phyloP scores from a whole-genome alignment of 2,888 invertebrate genomes.

The Yponomeuta plumbellus region DNA sequence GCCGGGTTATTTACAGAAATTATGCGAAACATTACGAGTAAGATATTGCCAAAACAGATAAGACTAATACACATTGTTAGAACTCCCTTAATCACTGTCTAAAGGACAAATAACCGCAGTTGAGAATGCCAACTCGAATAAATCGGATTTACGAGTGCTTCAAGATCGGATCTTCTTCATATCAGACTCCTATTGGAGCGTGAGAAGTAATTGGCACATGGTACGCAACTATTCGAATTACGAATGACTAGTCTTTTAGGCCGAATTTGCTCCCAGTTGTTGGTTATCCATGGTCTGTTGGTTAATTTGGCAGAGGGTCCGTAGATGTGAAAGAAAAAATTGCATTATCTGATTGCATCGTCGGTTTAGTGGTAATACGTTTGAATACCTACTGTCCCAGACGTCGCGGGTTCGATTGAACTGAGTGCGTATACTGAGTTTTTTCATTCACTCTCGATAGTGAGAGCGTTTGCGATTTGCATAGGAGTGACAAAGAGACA shows the following conservation, averaged over 20 bases:
- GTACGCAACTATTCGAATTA: neutral
- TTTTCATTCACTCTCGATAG: too few species aligned
- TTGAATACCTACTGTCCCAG: too few species aligned
- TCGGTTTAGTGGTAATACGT: neutral
- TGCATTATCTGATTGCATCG: neutral
- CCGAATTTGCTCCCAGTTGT: neutral
- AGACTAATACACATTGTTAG: neutral
- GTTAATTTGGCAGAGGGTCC: neutral
- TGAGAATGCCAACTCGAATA: neutral
- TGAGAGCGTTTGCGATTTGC: too few species aligned
- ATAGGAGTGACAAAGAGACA: too few species aligned
- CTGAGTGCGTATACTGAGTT: too few species aligned
- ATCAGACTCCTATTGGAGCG: neutral
- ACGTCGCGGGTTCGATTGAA: too few species aligned
- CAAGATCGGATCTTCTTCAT: neutral
- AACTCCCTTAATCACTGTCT: neutral
- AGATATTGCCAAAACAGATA: neutral
- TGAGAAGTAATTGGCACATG: neutral
- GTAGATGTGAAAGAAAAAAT: neutral
- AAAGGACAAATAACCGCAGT: neutral
- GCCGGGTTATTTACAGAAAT: too few species aligned
- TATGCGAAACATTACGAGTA: neutral
- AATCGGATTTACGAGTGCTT: neutral
- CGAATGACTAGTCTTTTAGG: neutral
- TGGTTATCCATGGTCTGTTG: too few species aligned